Base-by-base conservation (phyloP, 64 coral and sea anemone species). In the Hydrozoanthus tunicans region DNA sequence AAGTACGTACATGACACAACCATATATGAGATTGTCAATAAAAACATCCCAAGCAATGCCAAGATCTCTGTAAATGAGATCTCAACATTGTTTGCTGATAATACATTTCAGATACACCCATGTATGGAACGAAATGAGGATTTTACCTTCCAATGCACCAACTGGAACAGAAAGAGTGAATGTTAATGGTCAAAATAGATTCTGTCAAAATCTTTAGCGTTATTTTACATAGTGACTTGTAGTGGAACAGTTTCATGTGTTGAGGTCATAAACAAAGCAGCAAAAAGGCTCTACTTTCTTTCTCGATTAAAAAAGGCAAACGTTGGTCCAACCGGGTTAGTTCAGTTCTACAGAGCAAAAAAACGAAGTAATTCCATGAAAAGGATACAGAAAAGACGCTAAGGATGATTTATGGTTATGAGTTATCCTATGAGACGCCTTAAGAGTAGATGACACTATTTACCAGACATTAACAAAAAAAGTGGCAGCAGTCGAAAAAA, bases 181-280 rank as follows among this genome's bases (percentile, higher is more conserved):
- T 20, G 6, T 69, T 14, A 69, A 69, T 69, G 10, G 4, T 69
- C 15, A 14, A 17, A 6, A 6, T 67, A 3, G 7, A 12, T 67
- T 67, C 64, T 69, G n/a, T 69, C 66, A 0, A 69, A 69, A 24
- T n/a, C 0, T 69, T 69, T 3, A 12, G 66, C 15, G 10, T 69
- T 14, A 3, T 17, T 14, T 14, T 69, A 69, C 66, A 69, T 0
- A 69, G 4, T 69, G 66, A 14, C 66, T 14, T 14, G 66, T n/a
- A 25, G 66, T 69, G 3, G 64, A 43, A 43, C 4, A 9, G 4
- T 67, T 17, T 17, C 64, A 12, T 67, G 64, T 67, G 12, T 17
- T 67, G 64, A 67, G 64, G 12, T 67, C 64, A 67, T 67, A 67
- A 67, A 67, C n/a, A 67, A 67, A 67, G 64, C 64, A 67, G 8